Evolutionary conservation across 2,113 vertebrate species (phyloP), one percentile per base, ranked within the genome.

Genomic region (Phalacrocorax aristotelis): DNA sequence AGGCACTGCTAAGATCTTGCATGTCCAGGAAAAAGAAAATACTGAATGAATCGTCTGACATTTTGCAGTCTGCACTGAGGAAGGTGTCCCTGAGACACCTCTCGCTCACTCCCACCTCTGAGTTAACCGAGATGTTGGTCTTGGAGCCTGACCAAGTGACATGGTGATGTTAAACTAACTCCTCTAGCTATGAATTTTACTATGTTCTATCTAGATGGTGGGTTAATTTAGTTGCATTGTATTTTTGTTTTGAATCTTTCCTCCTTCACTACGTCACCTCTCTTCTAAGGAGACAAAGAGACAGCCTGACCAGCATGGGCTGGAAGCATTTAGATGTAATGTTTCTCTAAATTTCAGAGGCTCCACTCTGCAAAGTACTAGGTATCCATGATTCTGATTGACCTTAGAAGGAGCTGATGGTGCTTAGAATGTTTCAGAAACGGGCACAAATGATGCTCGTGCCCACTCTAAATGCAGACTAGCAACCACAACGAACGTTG

Each of bases 381-480:
- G 46, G 23, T 51, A 13, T 55, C 61, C 6, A 3, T 70, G 78
- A 72, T 62, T 70, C 44, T 69, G 40, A 26, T 1, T 87, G 68
- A 30, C 65, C 54, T 86, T 64, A 38, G 62, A 52, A 93, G 36
- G 26, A 89, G 42, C 29, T 86, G 65, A 8, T 25, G n/a, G 49
- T 90, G 72, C 79, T 95, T n/a, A 69, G 55, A 82, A 40, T 48
- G 48, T 62, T 95, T 94, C 57, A 87, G 57, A 75, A 83, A 74
- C 57, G 81, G 69, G 65, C 61, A 34, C 30, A 62, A 64, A 94
- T 88, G 93, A 58, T 61, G 55, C 62, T 90, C 5, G 4, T 79
- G 34, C 48, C 61, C 49, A 36, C 32, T 80, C 27, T 96, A 96
- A 95, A 87, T 78, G 62, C 64, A 95, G 91, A 78, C 51, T 72